Conservation (phyloP, 2,113 vertebrate genomes). For the Buteo buteo region DNA sequence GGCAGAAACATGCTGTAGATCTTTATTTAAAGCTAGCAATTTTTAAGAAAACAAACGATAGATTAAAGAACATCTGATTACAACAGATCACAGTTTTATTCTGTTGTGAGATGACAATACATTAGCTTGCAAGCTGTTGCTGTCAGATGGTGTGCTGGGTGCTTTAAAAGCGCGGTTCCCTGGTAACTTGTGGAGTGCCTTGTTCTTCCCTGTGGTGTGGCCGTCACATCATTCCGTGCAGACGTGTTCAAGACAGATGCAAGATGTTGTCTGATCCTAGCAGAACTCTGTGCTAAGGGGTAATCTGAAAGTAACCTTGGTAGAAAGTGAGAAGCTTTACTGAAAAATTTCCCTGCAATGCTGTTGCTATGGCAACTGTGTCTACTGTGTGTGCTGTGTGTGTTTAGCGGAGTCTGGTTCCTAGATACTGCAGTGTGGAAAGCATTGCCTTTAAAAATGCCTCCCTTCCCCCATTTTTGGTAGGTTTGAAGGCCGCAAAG, state of each 20-base stretch:
- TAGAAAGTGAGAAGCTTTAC: neutral
- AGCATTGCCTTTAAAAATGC: neutral
- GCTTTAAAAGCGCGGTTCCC: neutral
- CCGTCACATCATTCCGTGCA: neutral
- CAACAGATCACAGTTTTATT: neutral
- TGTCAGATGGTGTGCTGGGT: neutral
- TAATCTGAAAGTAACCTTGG: neutral
- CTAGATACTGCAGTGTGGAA: neutral
- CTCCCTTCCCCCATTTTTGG: neutral
- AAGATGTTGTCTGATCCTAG: neutral
- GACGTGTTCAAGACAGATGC: neutral
- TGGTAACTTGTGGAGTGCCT: neutral
- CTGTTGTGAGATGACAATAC: neutral
- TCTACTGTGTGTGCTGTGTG: neutral
- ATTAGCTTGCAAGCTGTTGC: neutral
- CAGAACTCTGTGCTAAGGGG: neutral
- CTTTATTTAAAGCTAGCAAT: neutral
- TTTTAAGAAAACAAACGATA: neutral
- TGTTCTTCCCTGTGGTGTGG: neutral
- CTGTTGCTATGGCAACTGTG: conserved; percentile 32
- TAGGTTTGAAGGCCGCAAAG: neutral
- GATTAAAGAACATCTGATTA: neutral
- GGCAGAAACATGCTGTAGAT: neutral
- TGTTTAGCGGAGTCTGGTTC: neutral
- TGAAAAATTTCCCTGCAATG: neutral